Evolutionary conservation across 2,113 vertebrate genomes (phyloP), one percentile per base, ranked within the genome.

Genomic region (Brevimyrus niger): DNA sequence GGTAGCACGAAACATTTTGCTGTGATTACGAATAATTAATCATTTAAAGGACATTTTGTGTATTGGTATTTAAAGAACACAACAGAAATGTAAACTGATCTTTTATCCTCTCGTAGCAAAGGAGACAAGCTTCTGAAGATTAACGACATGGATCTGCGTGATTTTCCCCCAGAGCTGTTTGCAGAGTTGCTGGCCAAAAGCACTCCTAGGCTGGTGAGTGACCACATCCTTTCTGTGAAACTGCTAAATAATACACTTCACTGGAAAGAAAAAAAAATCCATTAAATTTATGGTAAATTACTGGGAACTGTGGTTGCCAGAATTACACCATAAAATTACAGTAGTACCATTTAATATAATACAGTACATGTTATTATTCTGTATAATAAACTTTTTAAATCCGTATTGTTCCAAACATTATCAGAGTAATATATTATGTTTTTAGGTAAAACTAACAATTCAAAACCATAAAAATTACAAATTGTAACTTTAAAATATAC

Each of bases 81-180:
- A 19, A 82, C 38, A 23, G 23, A 88, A 55, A 47, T 31, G 46
- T 55, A 8, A 47, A 3, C 1, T 88, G 0, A 48, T 42, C 31
- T 31, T 82, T 31, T 50, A 17, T 21, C n/a, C 21, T 19, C 9
- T 48, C 19, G 23, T 83, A 95, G 95, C 19, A 94, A 69, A 90
- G 95, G 96, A 89, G 96, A 96, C 92, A 93, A 89, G 27, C 88
- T 96, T 47, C 17, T 93, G 90, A 92, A 92, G 89, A 89, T 96
- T 31, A 96, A 96, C 42, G 82, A 90, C 1, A 8, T 88, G 3
- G 89, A 94, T 38, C 85, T 94, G 61, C 84, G 93, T 38, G 80
- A 93, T 85, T 0, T 96, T 42, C 53, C 90, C 27, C 96, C 96
- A 3, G 91, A 95, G 1, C 51, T 82, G 9, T 17, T 96, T n/a